These are phyloP conservation scores for Ptychoptera contaminata DNA, from an alignment of 2,888 invertebrate genomes.

Conservation along the genomic window DNA sequence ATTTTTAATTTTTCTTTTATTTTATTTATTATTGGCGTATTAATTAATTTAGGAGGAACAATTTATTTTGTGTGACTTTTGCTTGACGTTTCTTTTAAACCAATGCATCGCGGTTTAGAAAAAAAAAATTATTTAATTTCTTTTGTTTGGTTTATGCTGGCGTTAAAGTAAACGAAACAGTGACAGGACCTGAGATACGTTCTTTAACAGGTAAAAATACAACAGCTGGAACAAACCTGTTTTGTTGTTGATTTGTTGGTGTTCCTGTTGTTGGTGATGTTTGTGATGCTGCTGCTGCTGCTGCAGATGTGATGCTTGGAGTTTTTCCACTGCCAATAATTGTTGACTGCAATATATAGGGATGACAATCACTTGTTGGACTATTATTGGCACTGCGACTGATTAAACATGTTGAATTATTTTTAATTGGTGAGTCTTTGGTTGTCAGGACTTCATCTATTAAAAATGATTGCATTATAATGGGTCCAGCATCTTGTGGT, in stretches of 20 bases:
- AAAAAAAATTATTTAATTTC: background rate
- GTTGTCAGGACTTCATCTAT: conserved; percentile 45
- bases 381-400: conserved; percentile 4
- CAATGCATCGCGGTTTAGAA: background rate
- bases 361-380: conserved; percentile 4
- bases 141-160: conserved; percentile 51
- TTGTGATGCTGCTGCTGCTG: background rate
- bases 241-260: conserved; percentile 11
- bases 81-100: background rate
- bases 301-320: conserved; percentile 5
- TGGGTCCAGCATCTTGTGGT: conserved; percentile 41
- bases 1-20: background rate
- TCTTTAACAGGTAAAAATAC: conserved; percentile 88
- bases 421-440: background rate
- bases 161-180: conserved; percentile 84
- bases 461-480: conserved; percentile 88
- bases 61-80: background rate
- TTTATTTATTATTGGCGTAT: background rate
- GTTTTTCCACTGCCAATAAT: background rate
- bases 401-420: background rate
- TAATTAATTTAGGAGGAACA: conserved; percentile 2
- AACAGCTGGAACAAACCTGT: conserved; percentile 73
- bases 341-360: background rate
- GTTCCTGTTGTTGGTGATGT: conserved; percentile 2
- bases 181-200: conserved; percentile 69